Base-by-base conservation (phyloP, 2,113 vertebrate genomes). In the Ellobius talpinus region DNA sequence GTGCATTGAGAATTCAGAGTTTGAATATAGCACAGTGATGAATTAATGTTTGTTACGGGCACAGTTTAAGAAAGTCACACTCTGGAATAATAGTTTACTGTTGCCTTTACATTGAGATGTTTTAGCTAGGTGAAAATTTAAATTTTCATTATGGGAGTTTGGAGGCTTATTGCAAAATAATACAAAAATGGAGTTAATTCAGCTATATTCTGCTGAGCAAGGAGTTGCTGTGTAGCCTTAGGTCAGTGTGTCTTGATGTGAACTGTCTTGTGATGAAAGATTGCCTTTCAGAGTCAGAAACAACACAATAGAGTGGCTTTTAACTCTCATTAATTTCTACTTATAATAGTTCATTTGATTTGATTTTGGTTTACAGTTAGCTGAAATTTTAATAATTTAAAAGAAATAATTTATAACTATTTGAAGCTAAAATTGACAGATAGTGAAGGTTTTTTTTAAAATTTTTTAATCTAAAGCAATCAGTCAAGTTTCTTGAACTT, bases 401-500 rank as follows among this genome's bases (percentile, higher is more conserved):
- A 55, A 77, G 58, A 93, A 66, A 76, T 73, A 58, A 73, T 26
- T 12, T 74, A 74, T 84, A 94, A 89, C 7, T 78, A 52, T 92
- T 92, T 91, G 92, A n/a, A 92, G 10, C 94, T 94, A 93, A 96
- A 76, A 73, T 90, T 87, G 58, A 94, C 24, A 11, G 66, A 47
- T n/a, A 55, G 50, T 78, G 77, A 42, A 39, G 7, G 72, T 84
- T 76, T 1, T 55, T 63, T 55, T 42, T 50, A n/a, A n/a, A 36
- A 33, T 42, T 19, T 42, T 42, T 29, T 63, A 84, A 17, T 84
- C 42, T 84, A 39, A 63, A 84, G n/a, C 58, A 33, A 19, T 52
- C 17, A 95, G 90, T 61, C 31, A 93, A 95, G 14, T 96, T 96
- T 93, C 55, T 94, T 97, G 58, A 96, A 91, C 61, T 95, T 39